Base-by-base conservation (phyloP, 2,113 vertebrate species). In the Ariopsis seemanni region DNA sequence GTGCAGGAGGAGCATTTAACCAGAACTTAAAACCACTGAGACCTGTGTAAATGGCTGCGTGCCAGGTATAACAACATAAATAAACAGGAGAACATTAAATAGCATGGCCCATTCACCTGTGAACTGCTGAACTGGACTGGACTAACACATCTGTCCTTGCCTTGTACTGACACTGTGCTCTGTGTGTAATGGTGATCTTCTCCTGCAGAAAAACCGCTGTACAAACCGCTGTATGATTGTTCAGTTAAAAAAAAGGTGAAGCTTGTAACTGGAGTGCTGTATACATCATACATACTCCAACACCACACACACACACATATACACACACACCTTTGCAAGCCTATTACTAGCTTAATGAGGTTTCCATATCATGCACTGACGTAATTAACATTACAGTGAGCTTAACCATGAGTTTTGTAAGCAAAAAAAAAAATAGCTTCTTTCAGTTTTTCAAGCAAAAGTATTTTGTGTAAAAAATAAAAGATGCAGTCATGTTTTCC, bases 51-150 rank as follows among this genome's bases (percentile, higher is more conserved):
- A 85, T 91, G 53, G 89, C 90, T 91, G 88, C 92, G 90, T 84
- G 92, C 93, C 94, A 94, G 93, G 92, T 93, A 94, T 93, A 94
- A 92, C 93, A 94, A 91, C 92, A 93, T 94, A 95, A 95, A 95
- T 95, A 95, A 96, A 95, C 94, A 94, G 91, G 92, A 93, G 93
- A 94, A 93, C 94, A 93, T 95, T 95, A 95, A 95, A 95, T 94
- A 91, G 92, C 92, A 93, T 93, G 94, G 92, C 93, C 93, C 93
- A 92, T 94, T 94, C 94, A 94, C 92, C 94, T 95, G 92, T 95
- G 93, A 95, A 93, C 93, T 91, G 91, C 92, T 94, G 93, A 93
- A 95, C 95, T 95, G 95, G 92, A 94, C 93, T 93, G 93, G 93
- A 91, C 94, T 95, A 94, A 94, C 94, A 94, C 89, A 94, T 93